Conservation (phyloP, 2,888 invertebrate species). For the Mythimna loreyi region DNA sequence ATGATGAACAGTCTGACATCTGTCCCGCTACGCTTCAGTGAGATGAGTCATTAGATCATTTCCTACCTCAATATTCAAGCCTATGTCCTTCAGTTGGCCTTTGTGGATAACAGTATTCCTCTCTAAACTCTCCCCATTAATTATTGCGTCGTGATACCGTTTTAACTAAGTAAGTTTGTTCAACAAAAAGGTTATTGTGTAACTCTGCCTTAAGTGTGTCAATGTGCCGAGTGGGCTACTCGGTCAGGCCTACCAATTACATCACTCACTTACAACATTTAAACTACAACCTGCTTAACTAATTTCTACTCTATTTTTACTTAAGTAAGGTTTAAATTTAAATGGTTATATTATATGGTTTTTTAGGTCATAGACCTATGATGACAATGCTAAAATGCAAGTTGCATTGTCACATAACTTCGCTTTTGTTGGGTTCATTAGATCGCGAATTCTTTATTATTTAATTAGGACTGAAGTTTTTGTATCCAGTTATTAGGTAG, state of each 20-base stretch:
- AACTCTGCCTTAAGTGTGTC: constrained; percentile 74
- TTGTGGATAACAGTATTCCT: too few relatives aligned
- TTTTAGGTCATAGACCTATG: constrained; percentile 67
- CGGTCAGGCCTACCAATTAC: constrained; percentile 74
- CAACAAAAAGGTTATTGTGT: constrained; percentile 62
- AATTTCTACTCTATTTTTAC: constrained; percentile 31
- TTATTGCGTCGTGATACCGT: constrained; percentile 23
- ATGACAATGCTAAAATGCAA: constrained; percentile 62
- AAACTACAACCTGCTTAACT: constrained; percentile 42
- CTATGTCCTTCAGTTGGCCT: too few relatives aligned
- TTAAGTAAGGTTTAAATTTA: constrained; percentile 29
- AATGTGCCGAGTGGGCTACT: constrained; percentile 70
- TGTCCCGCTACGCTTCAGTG: too few relatives aligned
- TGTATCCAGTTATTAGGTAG: background rate
- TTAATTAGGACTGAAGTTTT: constrained; percentile 9
- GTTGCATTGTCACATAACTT: constrained; percentile 61
- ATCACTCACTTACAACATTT: constrained; percentile 78
- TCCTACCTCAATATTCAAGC: too few relatives aligned
- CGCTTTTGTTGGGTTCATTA: constrained; percentile 21
- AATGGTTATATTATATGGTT: constrained; percentile 18
- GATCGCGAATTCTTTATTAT: constrained; percentile 20
- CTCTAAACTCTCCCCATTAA: background rate
- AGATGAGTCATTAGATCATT: too few relatives aligned
- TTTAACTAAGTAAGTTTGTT: constrained; percentile 36
- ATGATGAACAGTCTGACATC: too few relatives aligned